Conservation (phyloP, 2,113 vertebrate species). For the Pluvialis apricaria region DNA sequence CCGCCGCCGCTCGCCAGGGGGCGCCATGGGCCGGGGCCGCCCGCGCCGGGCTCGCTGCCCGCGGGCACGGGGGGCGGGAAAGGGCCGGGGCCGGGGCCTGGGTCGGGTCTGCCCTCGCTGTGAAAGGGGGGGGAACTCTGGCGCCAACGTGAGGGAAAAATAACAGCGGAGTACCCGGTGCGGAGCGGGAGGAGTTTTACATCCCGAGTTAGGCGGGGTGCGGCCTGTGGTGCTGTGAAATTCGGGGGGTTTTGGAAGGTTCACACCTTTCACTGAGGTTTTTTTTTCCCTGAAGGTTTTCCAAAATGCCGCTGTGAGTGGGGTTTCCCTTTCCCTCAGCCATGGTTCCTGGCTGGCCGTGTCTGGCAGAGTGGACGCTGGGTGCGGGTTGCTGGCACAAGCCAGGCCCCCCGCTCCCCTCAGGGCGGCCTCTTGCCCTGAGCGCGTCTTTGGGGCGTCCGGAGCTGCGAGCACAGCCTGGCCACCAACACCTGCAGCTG, state of each 20-base stretch:
- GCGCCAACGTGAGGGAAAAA: background rate
- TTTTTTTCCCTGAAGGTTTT: background rate
- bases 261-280: background rate
- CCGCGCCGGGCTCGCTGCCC: background rate
- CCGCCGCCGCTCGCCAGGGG: background rate
- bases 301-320: background rate
- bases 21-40: background rate
- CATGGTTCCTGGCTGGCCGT: rapidly evolving
- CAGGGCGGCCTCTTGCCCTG: rapidly evolving
- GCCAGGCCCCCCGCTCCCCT: background rate
- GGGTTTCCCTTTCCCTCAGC: background rate
- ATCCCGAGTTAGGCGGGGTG: background rate
- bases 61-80: too few species aligned
- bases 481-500: rapidly evolving
- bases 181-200: background rate
- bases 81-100: rapidly evolving
- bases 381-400: too few species aligned
- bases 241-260: too few species aligned
- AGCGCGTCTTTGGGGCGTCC: rapidly evolving
- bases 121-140: background rate
- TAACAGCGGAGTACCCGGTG: rapidly evolving
- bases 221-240: background rate
- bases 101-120: rapidly evolving
- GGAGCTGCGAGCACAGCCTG: rapidly evolving
- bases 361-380: rapidly evolving